Conservation (phyloP, 2,113 vertebrate genomes). For the Passer domesticus region DNA sequence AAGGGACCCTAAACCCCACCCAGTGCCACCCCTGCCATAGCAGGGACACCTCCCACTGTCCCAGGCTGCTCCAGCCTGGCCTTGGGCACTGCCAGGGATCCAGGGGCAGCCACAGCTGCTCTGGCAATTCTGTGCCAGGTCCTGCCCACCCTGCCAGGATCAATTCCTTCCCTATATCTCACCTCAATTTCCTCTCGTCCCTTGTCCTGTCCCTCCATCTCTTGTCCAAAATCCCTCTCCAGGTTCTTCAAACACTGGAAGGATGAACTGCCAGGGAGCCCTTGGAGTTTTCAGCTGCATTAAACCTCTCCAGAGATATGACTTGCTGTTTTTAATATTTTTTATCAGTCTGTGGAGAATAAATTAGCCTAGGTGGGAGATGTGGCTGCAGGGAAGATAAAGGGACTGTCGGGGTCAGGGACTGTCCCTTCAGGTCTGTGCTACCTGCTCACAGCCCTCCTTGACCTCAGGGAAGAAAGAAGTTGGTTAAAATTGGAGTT, state of each 20-base stretch:
- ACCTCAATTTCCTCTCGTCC: background rate
- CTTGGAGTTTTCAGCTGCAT: background rate
- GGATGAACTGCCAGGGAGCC: background rate
- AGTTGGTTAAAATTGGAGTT: background rate
- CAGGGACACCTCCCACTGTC: background rate
- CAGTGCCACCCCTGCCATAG: accelerated
- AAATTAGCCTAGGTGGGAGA: background rate
- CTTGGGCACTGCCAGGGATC: background rate
- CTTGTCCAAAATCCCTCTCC: background rate
- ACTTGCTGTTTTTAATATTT: background rate
- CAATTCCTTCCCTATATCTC: background rate
- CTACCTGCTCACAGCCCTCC: background rate
- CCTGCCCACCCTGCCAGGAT: background rate
- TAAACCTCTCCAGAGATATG: background rate
- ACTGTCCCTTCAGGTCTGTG: background rate
- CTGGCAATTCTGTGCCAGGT: accelerated
- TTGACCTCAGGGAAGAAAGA: background rate
- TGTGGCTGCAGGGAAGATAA: background rate
- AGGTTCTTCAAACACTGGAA: background rate
- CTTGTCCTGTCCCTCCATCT: background rate
- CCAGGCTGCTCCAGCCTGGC: background rate
- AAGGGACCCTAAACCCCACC: background rate
- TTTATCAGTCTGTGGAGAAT: background rate
- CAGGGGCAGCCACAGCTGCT: background rate
- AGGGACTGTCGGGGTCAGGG: background rate